These are phyloP conservation scores for Odontomyia ornata DNA, from an alignment of 2,888 invertebrate genomes.

Conservation along the genomic window DNA sequence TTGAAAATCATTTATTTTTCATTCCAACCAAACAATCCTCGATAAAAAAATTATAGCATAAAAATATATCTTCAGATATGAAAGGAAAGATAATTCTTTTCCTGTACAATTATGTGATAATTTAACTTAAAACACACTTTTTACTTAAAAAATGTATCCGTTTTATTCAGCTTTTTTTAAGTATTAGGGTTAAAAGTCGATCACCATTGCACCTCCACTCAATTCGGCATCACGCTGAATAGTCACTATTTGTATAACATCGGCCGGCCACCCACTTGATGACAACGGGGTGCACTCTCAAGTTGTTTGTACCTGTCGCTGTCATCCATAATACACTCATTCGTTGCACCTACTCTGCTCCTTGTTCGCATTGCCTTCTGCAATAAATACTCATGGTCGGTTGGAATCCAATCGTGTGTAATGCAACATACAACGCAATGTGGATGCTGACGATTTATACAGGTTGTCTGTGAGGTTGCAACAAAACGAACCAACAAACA, in stretches of 20 bases:
- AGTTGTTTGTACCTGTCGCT: slow-evolving; percentile 46
- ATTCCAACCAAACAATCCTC: too few species aligned
- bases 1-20: too few species aligned
- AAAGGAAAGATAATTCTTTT: too few species aligned
- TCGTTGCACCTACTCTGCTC: slow-evolving; percentile 34
- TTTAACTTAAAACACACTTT: too few species aligned
- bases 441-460: slow-evolving; percentile 13
- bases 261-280: slow-evolving; percentile 51
- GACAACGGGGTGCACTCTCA: slow-evolving; percentile 51
- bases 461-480: slow-evolving; percentile 8
- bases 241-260: slow-evolving; percentile 34
- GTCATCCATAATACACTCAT: slow-evolving; percentile 39
- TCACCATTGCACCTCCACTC: neutral
- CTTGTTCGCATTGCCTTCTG: slow-evolving; percentile 37
- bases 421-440: too few species aligned
- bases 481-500: slow-evolving; percentile 35
- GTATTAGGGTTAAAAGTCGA: neutral
- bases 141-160: too few species aligned
- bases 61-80: too few species aligned
- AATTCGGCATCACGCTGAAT: neutral
- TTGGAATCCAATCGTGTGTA: neutral
- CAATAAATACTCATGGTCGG: neutral
- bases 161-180: neutral
- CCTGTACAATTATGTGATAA: too few species aligned
- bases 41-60: too few species aligned